phyloP scores from a whole-genome alignment of 1,140 invertebrate genomes.

The Spodoptera litura region DNA sequence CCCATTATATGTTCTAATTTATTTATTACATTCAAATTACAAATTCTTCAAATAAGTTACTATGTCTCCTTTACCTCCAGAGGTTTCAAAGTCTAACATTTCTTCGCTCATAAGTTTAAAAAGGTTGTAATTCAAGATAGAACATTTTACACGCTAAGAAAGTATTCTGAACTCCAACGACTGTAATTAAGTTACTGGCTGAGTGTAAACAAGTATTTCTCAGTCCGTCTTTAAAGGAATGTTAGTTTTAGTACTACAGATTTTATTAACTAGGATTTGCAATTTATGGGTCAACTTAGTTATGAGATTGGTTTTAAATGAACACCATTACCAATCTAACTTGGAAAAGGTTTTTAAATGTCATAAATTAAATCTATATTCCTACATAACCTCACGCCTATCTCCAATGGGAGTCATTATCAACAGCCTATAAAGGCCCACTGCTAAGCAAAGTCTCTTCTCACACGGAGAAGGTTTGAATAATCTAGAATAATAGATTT shows the following conservation, averaged over 20 bases:
- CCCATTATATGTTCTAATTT: no score
- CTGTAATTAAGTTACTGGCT: slow-evolving; percentile 28
- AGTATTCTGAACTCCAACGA: slow-evolving; percentile 13
- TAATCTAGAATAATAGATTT: no score
- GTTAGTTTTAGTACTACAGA: slow-evolving; percentile 4
- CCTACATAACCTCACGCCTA: no score
- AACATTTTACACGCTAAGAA: slow-evolving; percentile 13
- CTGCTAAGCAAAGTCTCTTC: no score
- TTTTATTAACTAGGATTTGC: background rate
- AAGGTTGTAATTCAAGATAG: background rate
- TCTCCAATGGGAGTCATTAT: no score
- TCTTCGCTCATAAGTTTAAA: slow-evolving; percentile 6
- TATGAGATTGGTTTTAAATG: background rate
- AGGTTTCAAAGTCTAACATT: background rate
- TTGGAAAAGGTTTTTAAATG: no score
- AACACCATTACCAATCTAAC: no score
- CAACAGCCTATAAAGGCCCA: no score
- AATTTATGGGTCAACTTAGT: background rate
- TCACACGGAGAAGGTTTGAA: no score
- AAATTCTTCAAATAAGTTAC: no score
- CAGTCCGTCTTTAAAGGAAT: slow-evolving; percentile 13
- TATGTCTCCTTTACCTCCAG: background rate
- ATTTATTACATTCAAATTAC: no score
- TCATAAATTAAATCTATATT: no score
- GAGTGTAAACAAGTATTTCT: slow-evolving; percentile 37